Conservation (phyloP, 2,797 vertebrate genomes). For the Muscicapa striata region DNA sequence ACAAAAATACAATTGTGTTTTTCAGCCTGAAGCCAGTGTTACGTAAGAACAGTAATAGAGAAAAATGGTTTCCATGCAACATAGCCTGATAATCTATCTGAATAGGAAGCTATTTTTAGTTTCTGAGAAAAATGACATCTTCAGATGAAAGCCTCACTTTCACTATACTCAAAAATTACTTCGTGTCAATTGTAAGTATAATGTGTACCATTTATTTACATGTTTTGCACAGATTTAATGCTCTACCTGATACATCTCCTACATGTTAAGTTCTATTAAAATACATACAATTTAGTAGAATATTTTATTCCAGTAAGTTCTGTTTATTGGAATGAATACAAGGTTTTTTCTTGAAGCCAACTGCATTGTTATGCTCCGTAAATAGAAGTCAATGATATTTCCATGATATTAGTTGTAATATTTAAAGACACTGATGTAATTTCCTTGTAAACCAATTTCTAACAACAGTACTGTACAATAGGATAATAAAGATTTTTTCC, state of each 20-base stretch:
- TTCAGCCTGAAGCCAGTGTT: conserved; percentile 49
- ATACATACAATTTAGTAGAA: background rate
- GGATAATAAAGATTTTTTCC: background rate
- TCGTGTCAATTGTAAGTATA: background rate
- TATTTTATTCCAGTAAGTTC: background rate
- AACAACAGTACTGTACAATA: background rate
- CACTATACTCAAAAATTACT: conserved; percentile 29
- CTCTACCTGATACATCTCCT: background rate
- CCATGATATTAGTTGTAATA: background rate
- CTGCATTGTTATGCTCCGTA: background rate
- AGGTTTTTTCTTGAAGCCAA: background rate
- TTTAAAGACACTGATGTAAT: background rate
- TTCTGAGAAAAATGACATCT: conserved; percentile 57
- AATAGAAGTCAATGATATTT: background rate
- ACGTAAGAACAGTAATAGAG: conserved; percentile 51
- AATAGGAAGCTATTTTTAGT: conserved; percentile 70
- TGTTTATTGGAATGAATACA: background rate
- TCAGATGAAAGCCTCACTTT: conserved; percentile 54
- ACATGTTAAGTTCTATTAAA: background rate
- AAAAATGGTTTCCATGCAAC: conserved; percentile 66
- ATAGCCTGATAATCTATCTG: conserved; percentile 51
- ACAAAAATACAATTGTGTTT: conserved; percentile 3
- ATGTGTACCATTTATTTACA: conserved; percentile 2
- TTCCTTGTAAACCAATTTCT: background rate
- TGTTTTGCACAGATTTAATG: background rate